Conservation (phyloP, 2,888 invertebrate species). For the Caenorhabditis plicata region DNA sequence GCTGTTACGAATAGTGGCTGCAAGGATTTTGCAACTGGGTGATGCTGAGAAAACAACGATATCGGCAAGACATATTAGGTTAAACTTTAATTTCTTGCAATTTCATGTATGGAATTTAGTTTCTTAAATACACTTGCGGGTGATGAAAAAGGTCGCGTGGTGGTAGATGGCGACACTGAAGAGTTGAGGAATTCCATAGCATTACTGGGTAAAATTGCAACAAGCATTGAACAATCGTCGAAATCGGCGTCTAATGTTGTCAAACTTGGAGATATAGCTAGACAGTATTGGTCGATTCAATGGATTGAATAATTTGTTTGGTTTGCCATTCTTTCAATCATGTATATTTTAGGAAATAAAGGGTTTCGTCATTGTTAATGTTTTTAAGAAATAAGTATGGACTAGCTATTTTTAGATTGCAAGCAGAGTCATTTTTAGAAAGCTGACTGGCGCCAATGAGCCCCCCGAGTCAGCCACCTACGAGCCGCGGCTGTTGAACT, state of each 20-base stretch:
- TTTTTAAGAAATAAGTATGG: too few relatives aligned
- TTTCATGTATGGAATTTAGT: slow-evolving; percentile 6
- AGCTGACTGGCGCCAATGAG: too few relatives aligned
- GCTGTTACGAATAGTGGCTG: slow-evolving; percentile 33
- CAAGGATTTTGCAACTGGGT: slow-evolving; percentile 27
- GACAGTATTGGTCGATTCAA: slow-evolving; percentile 33
- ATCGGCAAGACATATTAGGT: slow-evolving; percentile 21
- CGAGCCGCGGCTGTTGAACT: too few relatives aligned
- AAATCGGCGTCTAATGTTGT: slow-evolving; percentile 26
- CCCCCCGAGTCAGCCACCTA: too few relatives aligned
- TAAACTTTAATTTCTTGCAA: not conserved
- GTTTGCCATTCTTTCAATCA: too few relatives aligned
- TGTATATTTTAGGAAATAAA: too few relatives aligned
- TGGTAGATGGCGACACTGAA: slow-evolving; percentile 15
- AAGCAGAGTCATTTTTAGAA: too few relatives aligned
- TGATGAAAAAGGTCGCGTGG: slow-evolving; percentile 35
- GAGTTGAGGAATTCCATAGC: slow-evolving; percentile 30
- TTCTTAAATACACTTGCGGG: slow-evolving; percentile 28
- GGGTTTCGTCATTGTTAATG: too few relatives aligned
- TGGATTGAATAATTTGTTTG: slow-evolving; percentile 13
- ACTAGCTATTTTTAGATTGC: too few relatives aligned
- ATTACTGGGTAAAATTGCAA: slow-evolving; percentile 26
- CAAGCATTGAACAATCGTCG: slow-evolving; percentile 16
- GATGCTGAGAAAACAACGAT: slow-evolving; percentile 25
- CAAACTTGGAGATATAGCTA: slow-evolving; percentile 33